Percentiles rank a stretch among this genome's conserved stretches.
Evolutionary conservation across 35 echinoderm and acorn worm species (phyloP).

Genomic region (Ophiothrix spiculata): DNA sequence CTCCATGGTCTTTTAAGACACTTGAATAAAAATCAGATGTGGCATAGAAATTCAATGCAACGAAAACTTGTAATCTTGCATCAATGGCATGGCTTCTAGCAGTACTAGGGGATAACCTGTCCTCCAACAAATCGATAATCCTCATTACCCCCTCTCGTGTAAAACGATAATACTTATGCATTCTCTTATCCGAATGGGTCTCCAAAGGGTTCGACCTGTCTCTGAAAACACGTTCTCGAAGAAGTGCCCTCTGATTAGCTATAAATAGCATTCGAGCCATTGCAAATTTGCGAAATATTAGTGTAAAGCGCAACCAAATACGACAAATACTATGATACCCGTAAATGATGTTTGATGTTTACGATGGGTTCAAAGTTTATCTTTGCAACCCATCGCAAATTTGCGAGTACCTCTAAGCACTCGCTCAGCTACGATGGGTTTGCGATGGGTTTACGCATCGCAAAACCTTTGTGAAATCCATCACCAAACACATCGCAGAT

Average conservation of each 20-base stretch:
- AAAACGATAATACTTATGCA: conserved; percentile 51
- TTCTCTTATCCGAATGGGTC: conserved; percentile 36
- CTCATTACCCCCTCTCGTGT: conserved; percentile 42
- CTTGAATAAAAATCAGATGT: not conserved
- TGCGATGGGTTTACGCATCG: not conserved
- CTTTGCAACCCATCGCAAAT: not conserved
- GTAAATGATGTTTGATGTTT: not conserved
- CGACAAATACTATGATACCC: not conserved
- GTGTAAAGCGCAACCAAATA: not conserved
- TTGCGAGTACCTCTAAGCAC: not conserved
- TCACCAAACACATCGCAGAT: not conserved
- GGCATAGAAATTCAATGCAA: conserved; percentile 33
- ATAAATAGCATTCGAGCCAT: conserved; percentile 17
- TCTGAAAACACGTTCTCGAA: conserved; percentile 33
- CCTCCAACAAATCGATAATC: conserved; percentile 47
- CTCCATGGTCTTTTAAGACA: conserved; percentile 12
- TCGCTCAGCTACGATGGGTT: not conserved
- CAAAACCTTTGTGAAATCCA: not conserved
- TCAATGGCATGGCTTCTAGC: conserved; percentile 52
- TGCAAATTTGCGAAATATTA: not conserved
- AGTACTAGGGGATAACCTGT: not conserved
- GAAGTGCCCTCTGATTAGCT: conserved; percentile 29
- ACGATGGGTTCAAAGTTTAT: not conserved
- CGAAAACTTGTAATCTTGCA: conserved; percentile 16
- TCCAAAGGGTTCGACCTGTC: conserved; percentile 40